phyloP scores from a whole-genome alignment of 2,113 vertebrate species.

The Equus quagga region DNA sequence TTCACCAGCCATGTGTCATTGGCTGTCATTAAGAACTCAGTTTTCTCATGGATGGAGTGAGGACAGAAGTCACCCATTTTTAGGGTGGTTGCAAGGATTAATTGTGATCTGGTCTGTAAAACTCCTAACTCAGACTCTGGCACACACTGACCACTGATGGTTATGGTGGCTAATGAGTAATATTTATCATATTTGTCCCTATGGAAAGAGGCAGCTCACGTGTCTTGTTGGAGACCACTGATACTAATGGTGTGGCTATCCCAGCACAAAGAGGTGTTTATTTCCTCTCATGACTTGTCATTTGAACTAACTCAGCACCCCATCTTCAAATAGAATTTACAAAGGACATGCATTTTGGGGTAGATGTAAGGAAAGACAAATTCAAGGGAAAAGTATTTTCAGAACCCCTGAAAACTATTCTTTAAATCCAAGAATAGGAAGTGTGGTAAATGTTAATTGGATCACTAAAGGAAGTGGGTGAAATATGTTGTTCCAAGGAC shows the following conservation, averaged over 20 bases:
- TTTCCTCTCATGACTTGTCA: not conserved
- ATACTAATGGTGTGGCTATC: too few relatives aligned
- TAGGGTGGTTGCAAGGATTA: not conserved
- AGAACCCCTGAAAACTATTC: not conserved
- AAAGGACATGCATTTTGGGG: not conserved
- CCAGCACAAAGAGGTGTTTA: not conserved
- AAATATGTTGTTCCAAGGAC: not conserved
- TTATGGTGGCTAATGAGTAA: accelerated
- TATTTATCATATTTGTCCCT: accelerated
- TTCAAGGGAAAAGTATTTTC: not conserved
- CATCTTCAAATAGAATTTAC: not conserved
- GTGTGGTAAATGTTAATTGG: not conserved
- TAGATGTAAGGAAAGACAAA: too few relatives aligned
- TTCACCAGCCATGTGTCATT: not conserved
- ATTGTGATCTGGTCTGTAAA: not conserved
- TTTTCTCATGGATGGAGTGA: not conserved
- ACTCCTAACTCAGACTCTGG: not conserved
- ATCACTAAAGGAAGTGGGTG: not conserved
- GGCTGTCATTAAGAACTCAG: not conserved
- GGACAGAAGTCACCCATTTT: not conserved
- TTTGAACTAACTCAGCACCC: not conserved
- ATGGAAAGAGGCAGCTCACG: accelerated
- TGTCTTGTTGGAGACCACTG: not conserved
- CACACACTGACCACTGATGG: accelerated
- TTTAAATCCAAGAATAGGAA: not conserved